A percentile compares a stretch with the other conserved stretches of the same genome.
phyloP scores from a whole-genome alignment of 23 tunicate species.

The Corella eumyota region DNA sequence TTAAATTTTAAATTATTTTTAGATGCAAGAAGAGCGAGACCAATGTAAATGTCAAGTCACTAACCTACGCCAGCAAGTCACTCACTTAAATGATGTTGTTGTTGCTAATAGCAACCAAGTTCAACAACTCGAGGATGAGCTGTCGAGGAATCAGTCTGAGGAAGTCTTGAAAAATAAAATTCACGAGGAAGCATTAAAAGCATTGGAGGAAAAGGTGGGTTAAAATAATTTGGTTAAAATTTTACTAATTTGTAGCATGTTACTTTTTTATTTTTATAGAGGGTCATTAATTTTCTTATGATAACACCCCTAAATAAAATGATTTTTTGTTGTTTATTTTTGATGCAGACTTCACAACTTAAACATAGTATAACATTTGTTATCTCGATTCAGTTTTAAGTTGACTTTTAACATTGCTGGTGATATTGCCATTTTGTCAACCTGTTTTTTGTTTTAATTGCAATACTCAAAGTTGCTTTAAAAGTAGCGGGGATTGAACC shows the following conservation, averaged over 20 bases:
- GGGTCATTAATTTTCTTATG: too few species aligned
- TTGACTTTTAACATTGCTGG: too few species aligned
- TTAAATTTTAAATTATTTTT: not conserved
- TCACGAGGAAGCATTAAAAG: slow-evolving; percentile 19
- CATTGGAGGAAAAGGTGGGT: slow-evolving; percentile 26
- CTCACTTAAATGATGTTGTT: slow-evolving; percentile 6
- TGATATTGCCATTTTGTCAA: too few species aligned
- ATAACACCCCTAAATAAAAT: not conserved
- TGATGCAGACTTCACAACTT: too few species aligned
- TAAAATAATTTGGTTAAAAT: not conserved
- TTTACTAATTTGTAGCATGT: too few species aligned
- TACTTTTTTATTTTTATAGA: too few species aligned
- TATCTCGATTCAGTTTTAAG: too few species aligned
- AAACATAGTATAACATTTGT: too few species aligned
- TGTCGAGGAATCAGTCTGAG: not conserved
- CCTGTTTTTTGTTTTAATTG: too few species aligned
- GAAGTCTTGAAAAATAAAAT: slow-evolving; percentile 1
- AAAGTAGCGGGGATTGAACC: too few species aligned
- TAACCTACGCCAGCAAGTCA: slow-evolving; percentile 1
- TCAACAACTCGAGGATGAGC: slow-evolving; percentile 11
- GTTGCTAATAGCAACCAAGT: slow-evolving; percentile 17
- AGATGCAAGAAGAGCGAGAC: slow-evolving; percentile 16
- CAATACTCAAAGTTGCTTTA: too few species aligned
- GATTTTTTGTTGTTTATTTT: too few species aligned
- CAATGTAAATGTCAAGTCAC: slow-evolving; percentile 2